These are phyloP conservation scores for Aphelinus atriplicis DNA, from an alignment of 1,140 invertebrate species.

Conservation along the genomic window DNA sequence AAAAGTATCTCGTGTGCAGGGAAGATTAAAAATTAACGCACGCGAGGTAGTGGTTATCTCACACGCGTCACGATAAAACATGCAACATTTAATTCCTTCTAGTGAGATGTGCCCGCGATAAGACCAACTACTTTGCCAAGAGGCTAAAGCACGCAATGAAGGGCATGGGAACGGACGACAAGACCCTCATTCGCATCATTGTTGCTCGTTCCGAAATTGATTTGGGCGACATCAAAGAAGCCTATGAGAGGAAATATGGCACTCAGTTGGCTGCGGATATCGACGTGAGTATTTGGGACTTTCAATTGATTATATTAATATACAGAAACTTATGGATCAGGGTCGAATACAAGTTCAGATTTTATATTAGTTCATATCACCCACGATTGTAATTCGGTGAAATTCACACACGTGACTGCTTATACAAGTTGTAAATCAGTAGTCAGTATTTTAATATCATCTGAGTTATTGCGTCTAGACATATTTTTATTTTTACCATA, in stretches of 20 bases:
- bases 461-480: no score
- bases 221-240: constrained; percentile 84
- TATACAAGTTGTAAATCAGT: no score
- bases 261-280: constrained; percentile 84
- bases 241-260: constrained; percentile 81
- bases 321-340: no score
- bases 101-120: constrained; percentile 85
- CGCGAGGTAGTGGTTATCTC: no score
- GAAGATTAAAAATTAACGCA: no score
- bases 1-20: no score
- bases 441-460: no score
- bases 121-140: constrained; percentile 89
- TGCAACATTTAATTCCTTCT: constrained; percentile 56
- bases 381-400: no score
- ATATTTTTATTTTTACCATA: no score
- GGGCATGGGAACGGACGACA: constrained; percentile 86
- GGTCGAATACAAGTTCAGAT: no score
- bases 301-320: constrained; percentile 26
- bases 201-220: constrained; percentile 90
- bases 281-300: constrained; percentile 68
- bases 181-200: constrained; percentile 86
- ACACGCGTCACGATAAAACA: constrained; percentile 43
- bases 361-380: no score
- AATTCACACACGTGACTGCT: no score
- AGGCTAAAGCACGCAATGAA: constrained; percentile 88